These are phyloP conservation scores for Meleagris gallopavo DNA, from an alignment of 2,113 vertebrate species.

Conservation along the genomic window DNA sequence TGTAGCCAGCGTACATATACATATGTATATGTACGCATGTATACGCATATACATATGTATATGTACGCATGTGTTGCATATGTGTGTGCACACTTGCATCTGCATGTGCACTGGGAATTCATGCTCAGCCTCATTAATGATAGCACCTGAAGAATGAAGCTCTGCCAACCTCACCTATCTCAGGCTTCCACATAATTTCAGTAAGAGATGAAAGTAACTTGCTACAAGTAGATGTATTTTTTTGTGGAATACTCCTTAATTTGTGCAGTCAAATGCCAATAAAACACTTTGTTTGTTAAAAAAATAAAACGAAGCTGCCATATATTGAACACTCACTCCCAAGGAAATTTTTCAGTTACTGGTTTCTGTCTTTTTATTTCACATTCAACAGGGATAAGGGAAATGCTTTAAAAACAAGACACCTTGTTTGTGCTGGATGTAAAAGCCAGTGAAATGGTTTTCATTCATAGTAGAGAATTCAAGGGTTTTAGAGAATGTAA, in stretches of 20 bases:
- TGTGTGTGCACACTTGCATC: fast-evolving
- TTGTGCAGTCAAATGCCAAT: neutral
- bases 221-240: neutral
- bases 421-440: neutral
- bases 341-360: neutral
- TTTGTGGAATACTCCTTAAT: neutral
- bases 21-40: too few species aligned
- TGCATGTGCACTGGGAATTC: neutral
- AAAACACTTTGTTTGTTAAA: neutral
- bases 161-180: neutral
- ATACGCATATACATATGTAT: too few species aligned
- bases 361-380: neutral
- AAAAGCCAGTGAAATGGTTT: neutral
- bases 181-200: neutral
- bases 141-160: neutral
- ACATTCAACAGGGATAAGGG: neutral
- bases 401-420: neutral
- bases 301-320: neutral
- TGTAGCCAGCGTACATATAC: too few species aligned
- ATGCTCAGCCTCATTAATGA: neutral
- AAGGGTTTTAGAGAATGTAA: neutral
- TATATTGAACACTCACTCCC: neutral
- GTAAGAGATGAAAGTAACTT: neutral
- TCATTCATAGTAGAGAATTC: neutral
- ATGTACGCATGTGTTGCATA: neutral